Conservation (phyloP, 2,888 invertebrate species). For the Bursaphelenchus okinawaensis region DNA sequence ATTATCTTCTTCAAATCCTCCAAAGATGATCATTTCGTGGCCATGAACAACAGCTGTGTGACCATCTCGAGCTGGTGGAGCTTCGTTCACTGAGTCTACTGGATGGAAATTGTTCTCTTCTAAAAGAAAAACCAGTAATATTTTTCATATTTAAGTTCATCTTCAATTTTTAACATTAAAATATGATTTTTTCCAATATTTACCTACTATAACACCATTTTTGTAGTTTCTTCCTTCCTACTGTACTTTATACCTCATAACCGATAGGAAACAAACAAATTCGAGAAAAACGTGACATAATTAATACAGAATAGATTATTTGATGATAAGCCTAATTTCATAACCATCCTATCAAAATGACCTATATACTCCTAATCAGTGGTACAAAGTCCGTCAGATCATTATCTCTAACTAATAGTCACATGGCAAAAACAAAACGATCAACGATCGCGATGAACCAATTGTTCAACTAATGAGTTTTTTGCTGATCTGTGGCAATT, state of each 20-base stretch:
- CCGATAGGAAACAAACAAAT: neutral
- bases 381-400: neutral
- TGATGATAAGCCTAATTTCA: neutral
- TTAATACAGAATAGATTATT: neutral
- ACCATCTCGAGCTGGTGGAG: slow-evolving; percentile 80
- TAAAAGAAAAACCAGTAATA: too few species aligned
- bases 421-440: too few species aligned
- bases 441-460: too few species aligned
- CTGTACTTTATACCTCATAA: neutral
- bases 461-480: too few species aligned
- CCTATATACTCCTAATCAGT: neutral
- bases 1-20: slow-evolving; percentile 80
- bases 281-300: neutral
- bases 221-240: too few species aligned
- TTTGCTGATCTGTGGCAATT: too few species aligned
- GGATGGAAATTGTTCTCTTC: slow-evolving; percentile 58
- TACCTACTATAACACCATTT: too few species aligned
- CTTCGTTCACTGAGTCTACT: slow-evolving; percentile 63
- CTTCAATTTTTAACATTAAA: too few species aligned
- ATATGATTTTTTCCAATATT: too few species aligned
- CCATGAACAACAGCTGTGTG: slow-evolving; percentile 70
- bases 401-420: neutral
- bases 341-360: too few species aligned
- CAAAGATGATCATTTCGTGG: slow-evolving; percentile 75
- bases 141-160: too few species aligned